Percentiles rank a stretch among this genome's conserved stretches.
phyloP scores from a whole-genome alignment of 2,797 vertebrate species.

The Sparus aurata region DNA sequence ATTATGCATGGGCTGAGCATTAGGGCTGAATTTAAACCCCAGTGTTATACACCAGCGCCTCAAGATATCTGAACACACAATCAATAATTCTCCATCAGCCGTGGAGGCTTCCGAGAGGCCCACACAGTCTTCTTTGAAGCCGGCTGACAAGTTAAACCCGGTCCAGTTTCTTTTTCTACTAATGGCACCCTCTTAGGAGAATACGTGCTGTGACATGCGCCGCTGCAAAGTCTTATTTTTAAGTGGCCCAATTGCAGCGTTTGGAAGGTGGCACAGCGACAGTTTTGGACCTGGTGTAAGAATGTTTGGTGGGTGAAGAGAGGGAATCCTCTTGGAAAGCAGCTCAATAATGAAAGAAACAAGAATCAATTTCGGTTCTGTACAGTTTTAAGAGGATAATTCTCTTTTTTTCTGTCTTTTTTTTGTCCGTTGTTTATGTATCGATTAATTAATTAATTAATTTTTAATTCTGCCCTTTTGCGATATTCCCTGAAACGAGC shows the following conservation, averaged over 20 bases:
- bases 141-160: conserved; percentile 85
- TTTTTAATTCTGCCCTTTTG: conserved; percentile 69
- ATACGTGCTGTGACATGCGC: conserved; percentile 60
- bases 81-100: conserved; percentile 87
- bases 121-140: conserved; percentile 85
- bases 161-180: conserved; percentile 80
- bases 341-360: conserved; percentile 53
- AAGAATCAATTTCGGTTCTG: conserved; percentile 52
- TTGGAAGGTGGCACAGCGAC: conserved; percentile 54
- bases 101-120: conserved; percentile 78
- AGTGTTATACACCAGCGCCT: conserved; percentile 85
- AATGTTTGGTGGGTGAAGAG: conserved; percentile 29
- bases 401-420: conserved; percentile 64
- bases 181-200: conserved; percentile 79
- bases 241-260: conserved; percentile 63
- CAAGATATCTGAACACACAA: conserved; percentile 87
- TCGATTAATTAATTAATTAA: not conserved
- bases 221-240: conserved; percentile 72
- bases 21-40: conserved; percentile 84
- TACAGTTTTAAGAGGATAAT: conserved; percentile 68
- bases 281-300: conserved; percentile 45
- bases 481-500: conserved; percentile 64
- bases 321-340: conserved; percentile 65
- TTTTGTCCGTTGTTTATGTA: not conserved
- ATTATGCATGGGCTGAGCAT: conserved; percentile 85